A percentile compares a stretch with the other conserved stretches of the same genome.
These are phyloP conservation scores for Caenorhabditis sp. DNA, from an alignment of 2,888 invertebrate genomes.

Conservation along the genomic window DNA sequence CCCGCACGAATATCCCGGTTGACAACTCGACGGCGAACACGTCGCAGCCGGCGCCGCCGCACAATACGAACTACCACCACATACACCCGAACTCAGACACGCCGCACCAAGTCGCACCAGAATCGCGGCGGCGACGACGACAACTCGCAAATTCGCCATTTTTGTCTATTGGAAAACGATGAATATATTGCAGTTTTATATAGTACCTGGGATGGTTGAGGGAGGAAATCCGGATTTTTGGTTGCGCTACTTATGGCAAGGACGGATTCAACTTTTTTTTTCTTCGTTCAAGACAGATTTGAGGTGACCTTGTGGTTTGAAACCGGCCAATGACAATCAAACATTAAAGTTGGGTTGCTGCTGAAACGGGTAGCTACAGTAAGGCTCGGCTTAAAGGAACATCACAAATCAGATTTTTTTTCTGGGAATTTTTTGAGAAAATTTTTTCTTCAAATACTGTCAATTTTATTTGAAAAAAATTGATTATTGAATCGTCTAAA, in stretches of 20 bases:
- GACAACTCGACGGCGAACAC: conserved; percentile 53
- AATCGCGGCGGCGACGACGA: not conserved
- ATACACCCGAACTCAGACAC: conserved; percentile 60
- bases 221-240: not conserved
- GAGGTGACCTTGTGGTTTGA: not conserved
- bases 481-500: too few species aligned
- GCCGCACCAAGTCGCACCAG: not conserved
- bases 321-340: too few species aligned
- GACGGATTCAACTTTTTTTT: not conserved
- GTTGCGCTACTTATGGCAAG: not conserved
- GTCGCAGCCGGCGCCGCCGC: conserved; percentile 50
- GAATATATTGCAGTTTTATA: not conserved
- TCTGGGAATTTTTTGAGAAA: too few species aligned
- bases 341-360: too few species aligned
- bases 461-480: too few species aligned
- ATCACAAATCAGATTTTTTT: too few species aligned
- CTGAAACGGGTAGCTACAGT: too few species aligned
- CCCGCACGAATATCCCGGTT: conserved; percentile 67
- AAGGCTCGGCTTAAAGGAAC: too few species aligned
- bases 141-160: too few species aligned
- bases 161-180: not conserved
- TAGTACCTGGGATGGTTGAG: not conserved
- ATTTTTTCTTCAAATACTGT: too few species aligned
- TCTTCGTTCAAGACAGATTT: not conserved
- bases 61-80: conserved; percentile 59